These are phyloP conservation scores for Peromyscus leucopus DNA, from an alignment of 2,113 vertebrate genomes.

Conservation along the genomic window DNA sequence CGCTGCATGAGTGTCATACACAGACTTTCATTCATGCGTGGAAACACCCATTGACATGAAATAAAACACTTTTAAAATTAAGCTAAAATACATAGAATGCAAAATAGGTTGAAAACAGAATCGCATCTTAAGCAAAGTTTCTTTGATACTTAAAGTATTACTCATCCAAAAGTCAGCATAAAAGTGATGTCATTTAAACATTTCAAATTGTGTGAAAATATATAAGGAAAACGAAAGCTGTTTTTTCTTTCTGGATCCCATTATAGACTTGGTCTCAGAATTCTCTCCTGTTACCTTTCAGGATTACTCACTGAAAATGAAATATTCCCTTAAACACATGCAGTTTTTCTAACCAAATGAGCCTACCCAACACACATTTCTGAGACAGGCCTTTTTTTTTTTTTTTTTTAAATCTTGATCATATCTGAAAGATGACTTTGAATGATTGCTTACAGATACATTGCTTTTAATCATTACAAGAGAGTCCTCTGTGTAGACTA, in stretches of 20 bases:
- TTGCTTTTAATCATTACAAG: background rate
- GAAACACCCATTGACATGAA: background rate
- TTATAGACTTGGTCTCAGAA: background rate
- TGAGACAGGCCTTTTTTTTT: background rate
- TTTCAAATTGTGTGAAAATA: background rate
- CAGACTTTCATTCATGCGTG: background rate
- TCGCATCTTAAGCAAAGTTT: background rate
- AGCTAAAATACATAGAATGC: background rate
- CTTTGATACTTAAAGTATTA: background rate
- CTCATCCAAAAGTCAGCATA: background rate
- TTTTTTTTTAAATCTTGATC: background rate
- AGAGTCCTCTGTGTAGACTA: background rate
- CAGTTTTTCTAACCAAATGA: background rate
- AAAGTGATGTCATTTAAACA: background rate
- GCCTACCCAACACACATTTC: background rate
- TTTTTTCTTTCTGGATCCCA: background rate
- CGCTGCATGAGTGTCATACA: background rate
- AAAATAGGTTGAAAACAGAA: conserved; percentile 4
- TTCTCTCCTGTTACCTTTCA: background rate
- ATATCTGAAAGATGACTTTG: background rate
- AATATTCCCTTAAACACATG: background rate
- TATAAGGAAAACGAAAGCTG: background rate
- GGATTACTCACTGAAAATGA: background rate
- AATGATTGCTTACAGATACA: background rate
- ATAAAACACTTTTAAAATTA: background rate